Evolutionary conservation across 2,888 invertebrate genomes (phyloP).

Genomic region (Tenthredo scrophulariae): DNA sequence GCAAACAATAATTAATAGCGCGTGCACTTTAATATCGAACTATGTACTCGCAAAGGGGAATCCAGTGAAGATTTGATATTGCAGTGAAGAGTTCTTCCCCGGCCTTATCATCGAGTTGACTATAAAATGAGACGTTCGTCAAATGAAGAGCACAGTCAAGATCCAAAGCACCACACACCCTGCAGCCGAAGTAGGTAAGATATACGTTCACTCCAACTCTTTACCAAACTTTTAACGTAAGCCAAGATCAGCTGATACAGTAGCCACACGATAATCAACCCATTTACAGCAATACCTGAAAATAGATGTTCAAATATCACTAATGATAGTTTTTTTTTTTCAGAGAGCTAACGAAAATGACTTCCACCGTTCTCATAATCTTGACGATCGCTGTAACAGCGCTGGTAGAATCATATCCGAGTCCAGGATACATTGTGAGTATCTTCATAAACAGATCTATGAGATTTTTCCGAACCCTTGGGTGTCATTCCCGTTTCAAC

Average conservation of each 20-base stretch:
- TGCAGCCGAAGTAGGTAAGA: background rate
- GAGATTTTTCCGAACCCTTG: background rate
- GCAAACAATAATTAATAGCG: background rate
- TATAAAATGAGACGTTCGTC: background rate
- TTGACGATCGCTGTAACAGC: conserved; percentile 4
- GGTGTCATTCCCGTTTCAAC: no score
- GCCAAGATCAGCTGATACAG: background rate
- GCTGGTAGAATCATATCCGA: background rate
- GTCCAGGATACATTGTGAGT: background rate
- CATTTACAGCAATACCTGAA: background rate
- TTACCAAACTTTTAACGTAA: background rate
- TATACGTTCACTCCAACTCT: background rate
- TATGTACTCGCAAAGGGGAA: background rate
- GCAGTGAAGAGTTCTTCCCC: background rate
- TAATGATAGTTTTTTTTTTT: background rate
- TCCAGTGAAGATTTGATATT: background rate
- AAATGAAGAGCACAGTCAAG: background rate
- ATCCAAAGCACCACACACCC: background rate
- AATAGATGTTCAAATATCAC: background rate
- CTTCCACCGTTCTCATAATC: background rate
- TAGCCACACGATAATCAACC: background rate
- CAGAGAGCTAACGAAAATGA: background rate
- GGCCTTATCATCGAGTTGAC: background rate
- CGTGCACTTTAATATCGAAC: background rate
- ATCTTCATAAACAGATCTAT: background rate